phyloP scores from a whole-genome alignment of 2,888 invertebrate genomes.

The Dione vanillae region DNA sequence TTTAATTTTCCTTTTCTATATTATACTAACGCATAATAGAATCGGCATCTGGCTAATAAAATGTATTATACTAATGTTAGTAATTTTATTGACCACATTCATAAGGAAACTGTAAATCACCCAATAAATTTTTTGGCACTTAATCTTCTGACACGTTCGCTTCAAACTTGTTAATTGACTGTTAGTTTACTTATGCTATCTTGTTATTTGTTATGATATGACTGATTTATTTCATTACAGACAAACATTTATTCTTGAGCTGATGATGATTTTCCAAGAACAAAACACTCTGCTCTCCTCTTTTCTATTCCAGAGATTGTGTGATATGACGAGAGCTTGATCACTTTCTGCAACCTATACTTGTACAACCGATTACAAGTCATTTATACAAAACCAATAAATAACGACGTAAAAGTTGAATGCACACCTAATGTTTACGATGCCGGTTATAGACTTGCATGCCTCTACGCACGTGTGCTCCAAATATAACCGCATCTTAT shows the following conservation, averaged over 20 bases:
- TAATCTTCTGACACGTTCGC: background rate
- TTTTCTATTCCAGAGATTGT: no score
- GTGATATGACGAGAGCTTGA: no score
- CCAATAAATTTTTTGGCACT: background rate
- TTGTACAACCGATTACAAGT: background rate
- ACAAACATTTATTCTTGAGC: no score
- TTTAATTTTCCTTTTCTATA: background rate
- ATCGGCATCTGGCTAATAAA: background rate
- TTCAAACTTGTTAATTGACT: no score
- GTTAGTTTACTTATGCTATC: no score
- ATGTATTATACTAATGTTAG: background rate
- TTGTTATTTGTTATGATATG: no score
- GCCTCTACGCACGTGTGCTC: conserved; percentile 39
- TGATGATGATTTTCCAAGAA: no score
- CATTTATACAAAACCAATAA: background rate
- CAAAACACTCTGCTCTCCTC: background rate
- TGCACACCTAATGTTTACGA: conserved; percentile 35
- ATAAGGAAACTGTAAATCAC: background rate
- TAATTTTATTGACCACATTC: background rate
- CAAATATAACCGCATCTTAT: conserved; percentile 35
- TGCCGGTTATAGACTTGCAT: conserved; percentile 25
- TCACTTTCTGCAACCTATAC: background rate
- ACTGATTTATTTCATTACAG: no score
- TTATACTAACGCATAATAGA: no score
- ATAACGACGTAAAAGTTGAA: conserved; percentile 24